Base-by-base conservation (phyloP, 1,140 invertebrate species). In the Diachasma alloeum region DNA sequence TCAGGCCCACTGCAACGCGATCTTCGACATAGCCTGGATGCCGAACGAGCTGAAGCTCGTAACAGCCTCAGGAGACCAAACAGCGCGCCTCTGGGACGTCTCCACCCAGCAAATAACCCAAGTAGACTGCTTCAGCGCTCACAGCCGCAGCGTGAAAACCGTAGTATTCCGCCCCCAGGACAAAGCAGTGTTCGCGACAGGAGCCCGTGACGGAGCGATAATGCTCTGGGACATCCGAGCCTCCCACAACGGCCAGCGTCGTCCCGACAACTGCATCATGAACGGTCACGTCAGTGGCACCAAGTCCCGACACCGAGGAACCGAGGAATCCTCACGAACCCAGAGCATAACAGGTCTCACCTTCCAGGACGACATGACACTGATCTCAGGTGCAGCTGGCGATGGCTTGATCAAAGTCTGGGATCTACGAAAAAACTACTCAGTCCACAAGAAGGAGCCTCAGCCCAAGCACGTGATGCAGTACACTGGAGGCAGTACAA, bases 1-100 rank as follows among this genome's bases (percentile, higher is more conserved):
- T 81, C 88, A 93, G 83, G 95, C 94, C 56, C 96, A 98, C 86
- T 91, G 91, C 79, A 97, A 97, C 92, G 96, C 96, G 15, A 94
- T 97, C 17, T 97, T 97, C 88, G 96, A 98, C 87, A 81, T 97
- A 56, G 93, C 94, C 8, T 98, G 96, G 96, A 93, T 94, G 87
- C 93, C 94, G 5, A 89, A 91, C 0, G 91, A 94, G 77, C 91
- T 93, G 86, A 93, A 94, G 80, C 90, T 97, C 42, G 92, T 97
- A 4, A 96, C 95, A 59, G 96, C 93, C 0, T 96, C 96, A 70
- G 96, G 95, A 5, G 96, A 98, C 87, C 95, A 96, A 81, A 94
- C 93, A 0, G 93, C 93, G 0, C 89, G 91, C 59, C 86, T 97
- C 0, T 96, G 95, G 93, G 94, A 97, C 86, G 85, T 93, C 3